Evolutionary conservation across 2,113 vertebrate genomes (phyloP).

Genomic region (Nothoprocta pentlandii): DNA sequence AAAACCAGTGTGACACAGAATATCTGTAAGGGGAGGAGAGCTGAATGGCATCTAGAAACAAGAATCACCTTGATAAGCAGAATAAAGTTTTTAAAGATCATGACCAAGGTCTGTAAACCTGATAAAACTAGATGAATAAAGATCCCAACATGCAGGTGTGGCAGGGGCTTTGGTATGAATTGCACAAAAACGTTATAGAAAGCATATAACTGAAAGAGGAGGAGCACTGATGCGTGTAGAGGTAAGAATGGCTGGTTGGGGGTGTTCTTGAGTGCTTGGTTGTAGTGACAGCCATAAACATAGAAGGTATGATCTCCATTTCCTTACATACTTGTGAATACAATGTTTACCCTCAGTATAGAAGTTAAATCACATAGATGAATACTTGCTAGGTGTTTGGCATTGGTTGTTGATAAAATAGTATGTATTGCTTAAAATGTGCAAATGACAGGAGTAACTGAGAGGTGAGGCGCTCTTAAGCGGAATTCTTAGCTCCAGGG

Average conservation of each 20-base stretch:
- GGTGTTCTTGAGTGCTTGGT: not conserved
- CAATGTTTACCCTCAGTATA: not conserved
- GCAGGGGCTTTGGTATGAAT: not conserved
- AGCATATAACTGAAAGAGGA: not conserved
- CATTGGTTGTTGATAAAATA: not conserved
- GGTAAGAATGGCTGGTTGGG: not conserved
- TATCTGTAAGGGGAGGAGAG: rapidly evolving
- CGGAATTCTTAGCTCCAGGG: not conserved
- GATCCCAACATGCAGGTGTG: not conserved
- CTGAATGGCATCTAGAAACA: not conserved
- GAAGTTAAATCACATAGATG: rapidly evolving
- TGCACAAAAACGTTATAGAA: not conserved
- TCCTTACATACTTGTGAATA: rapidly evolving
- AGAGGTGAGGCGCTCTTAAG: not conserved
- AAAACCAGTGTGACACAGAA: not conserved
- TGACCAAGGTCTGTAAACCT: not conserved
- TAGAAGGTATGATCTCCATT: not conserved
- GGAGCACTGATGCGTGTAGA: too few relatives aligned
- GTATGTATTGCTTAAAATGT: not conserved
- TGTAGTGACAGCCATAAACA: not conserved
- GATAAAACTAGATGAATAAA: not conserved
- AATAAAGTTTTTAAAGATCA: not conserved
- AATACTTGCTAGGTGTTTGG: not conserved
- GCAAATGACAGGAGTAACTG: not conserved
- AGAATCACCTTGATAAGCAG: not conserved